phyloP scores from a whole-genome alignment of 2,113 vertebrate genomes.

The Heteronetta atricapilla region DNA sequence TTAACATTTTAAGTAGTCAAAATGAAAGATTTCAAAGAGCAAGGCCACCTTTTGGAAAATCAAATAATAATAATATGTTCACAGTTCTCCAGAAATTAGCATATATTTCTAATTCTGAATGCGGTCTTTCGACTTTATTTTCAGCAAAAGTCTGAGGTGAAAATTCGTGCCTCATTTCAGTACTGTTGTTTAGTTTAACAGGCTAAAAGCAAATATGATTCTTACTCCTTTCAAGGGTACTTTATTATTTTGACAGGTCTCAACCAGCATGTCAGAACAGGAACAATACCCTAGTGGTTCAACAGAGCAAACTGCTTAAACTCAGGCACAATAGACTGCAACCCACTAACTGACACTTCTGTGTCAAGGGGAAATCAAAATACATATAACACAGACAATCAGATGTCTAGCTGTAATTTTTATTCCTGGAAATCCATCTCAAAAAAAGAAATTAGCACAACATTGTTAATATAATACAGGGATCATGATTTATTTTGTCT shows the following conservation, averaged over 20 bases:
- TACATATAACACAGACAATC: background rate
- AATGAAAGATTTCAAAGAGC: background rate
- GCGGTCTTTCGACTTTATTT: background rate
- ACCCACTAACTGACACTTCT: fast-evolving
- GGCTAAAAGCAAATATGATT: background rate
- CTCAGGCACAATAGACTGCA: background rate
- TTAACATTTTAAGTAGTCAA: background rate
- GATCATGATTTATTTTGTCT: too few species aligned
- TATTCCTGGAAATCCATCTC: background rate
- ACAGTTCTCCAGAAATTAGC: background rate
- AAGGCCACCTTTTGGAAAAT: background rate
- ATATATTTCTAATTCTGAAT: background rate
- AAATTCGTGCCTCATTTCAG: background rate
- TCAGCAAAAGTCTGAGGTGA: background rate
- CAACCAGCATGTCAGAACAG: background rate
- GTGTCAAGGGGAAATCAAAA: background rate
- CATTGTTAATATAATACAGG: background rate
- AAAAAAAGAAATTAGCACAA: background rate
- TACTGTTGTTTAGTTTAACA: fast-evolving
- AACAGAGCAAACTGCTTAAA: background rate
- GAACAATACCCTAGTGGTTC: fast-evolving
- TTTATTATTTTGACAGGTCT: background rate
- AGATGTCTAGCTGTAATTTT: background rate
- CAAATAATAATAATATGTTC: background rate
- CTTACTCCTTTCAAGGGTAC: background rate